phyloP scores from a whole-genome alignment of 2,113 vertebrate genomes.

The Phocoena phocoena region DNA sequence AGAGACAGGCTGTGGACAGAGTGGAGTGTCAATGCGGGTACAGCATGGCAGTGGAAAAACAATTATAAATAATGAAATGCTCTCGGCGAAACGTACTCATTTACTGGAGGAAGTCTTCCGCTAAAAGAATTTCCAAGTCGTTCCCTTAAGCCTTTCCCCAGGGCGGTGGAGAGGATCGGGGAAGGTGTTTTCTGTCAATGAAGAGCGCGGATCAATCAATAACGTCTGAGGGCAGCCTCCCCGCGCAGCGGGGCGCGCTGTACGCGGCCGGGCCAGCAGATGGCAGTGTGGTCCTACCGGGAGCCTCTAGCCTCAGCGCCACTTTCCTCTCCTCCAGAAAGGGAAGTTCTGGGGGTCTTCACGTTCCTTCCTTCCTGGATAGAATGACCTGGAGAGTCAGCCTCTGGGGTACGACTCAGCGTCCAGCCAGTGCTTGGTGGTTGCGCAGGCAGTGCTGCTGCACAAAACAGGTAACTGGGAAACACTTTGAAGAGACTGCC shows the following conservation, averaged over 20 bases:
- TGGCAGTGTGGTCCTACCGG: slow-evolving; percentile 19
- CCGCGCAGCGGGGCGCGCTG: not conserved
- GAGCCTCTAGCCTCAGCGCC: not conserved
- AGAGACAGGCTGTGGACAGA: not conserved
- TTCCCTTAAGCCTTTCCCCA: not conserved
- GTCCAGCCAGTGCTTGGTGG: not conserved
- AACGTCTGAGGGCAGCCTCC: accelerated
- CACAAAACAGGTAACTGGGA: not conserved
- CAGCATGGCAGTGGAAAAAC: not conserved
- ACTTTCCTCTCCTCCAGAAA: accelerated
- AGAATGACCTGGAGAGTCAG: not conserved
- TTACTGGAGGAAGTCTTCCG: not conserved
- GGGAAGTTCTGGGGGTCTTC: not conserved
- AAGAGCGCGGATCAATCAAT: accelerated
- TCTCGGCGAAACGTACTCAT: not conserved
- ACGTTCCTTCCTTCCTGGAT: not conserved
- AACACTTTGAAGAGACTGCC: not conserved
- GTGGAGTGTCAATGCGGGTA: accelerated
- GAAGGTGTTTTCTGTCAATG: not conserved
- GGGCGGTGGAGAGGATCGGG: not conserved
- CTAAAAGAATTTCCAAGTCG: not conserved
- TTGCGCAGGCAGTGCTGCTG: not conserved
- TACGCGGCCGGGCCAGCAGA: slow-evolving; percentile 30
- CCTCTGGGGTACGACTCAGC: not conserved
- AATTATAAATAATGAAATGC: not conserved